phyloP scores from a whole-genome alignment of 1,140 invertebrate genomes.

The Meloidogyne chitwoodi region DNA sequence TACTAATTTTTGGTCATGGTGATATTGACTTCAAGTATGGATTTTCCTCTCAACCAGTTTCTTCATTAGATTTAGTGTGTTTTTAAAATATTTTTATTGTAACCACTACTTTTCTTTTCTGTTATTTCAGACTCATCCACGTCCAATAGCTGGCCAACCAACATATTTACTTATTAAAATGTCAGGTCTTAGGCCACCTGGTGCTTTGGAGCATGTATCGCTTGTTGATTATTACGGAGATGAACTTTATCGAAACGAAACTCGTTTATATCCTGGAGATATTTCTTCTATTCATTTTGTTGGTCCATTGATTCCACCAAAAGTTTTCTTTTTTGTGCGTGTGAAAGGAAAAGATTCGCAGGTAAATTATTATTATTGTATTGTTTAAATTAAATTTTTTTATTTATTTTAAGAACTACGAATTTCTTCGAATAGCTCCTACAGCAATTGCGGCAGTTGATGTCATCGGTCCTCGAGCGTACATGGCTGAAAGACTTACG shows the following conservation, averaged over 20 bases:
- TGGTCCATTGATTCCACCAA: constrained; percentile 62
- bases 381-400: neutral
- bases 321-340: constrained; percentile 65
- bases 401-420: constrained; percentile 54
- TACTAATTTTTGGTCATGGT: constrained; percentile 69
- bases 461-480: constrained; percentile 52
- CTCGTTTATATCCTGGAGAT: constrained; percentile 38
- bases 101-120: neutral
- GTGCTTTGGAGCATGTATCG: constrained; percentile 62
- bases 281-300: constrained; percentile 62
- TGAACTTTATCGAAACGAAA: constrained; percentile 60
- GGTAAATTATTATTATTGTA: neutral
- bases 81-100: neutral
- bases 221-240: constrained; percentile 64
- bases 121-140: constrained; percentile 43
- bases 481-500: constrained; percentile 58
- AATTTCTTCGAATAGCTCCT: constrained; percentile 62
- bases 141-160: constrained; percentile 52
- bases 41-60: constrained; percentile 67
- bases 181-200: constrained; percentile 59
- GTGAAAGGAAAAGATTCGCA: constrained; percentile 59
- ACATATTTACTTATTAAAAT: constrained; percentile 64
- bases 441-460: constrained; percentile 61
- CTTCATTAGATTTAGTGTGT: constrained; percentile 60
- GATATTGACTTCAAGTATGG: constrained; percentile 68